Evolutionary conservation across 2,797 vertebrate species (phyloP).

Genomic region (Sebastes elongatus): DNA sequence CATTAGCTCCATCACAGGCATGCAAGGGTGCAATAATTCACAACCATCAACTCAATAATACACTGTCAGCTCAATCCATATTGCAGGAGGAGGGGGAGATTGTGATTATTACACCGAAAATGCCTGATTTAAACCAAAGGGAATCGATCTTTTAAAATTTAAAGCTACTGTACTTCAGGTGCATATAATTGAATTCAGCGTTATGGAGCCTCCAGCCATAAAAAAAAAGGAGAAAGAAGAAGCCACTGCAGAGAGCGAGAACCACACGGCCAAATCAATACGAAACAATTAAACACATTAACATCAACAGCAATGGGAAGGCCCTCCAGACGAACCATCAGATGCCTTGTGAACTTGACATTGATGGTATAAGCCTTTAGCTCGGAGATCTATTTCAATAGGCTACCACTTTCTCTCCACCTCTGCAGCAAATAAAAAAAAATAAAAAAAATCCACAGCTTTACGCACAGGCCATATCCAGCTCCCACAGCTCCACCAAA

Average conservation of each 20-base stretch:
- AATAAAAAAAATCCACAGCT: constrained; percentile 60
- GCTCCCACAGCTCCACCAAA: constrained; percentile 57
- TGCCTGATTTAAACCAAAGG: constrained; percentile 67
- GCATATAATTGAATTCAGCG: constrained; percentile 81
- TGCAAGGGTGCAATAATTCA: constrained; percentile 52
- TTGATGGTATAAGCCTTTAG: constrained; percentile 72
- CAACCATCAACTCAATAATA: constrained; percentile 64
- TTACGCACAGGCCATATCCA: constrained; percentile 65
- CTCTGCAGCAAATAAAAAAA: constrained; percentile 57
- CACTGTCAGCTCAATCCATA: constrained; percentile 55
- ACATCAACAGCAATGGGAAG: constrained; percentile 76
- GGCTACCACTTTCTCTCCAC: constrained; percentile 78
- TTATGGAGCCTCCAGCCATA: constrained; percentile 79
- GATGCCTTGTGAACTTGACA: constrained; percentile 80
- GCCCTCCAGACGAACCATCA: constrained; percentile 74
- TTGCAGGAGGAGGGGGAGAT: neutral
- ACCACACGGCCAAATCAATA: constrained; percentile 81
- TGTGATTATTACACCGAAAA: constrained; percentile 72
- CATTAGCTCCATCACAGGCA: constrained; percentile 49
- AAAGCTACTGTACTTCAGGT: constrained; percentile 80
- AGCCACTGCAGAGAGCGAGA: constrained; percentile 62
- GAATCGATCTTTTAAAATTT: constrained; percentile 76
- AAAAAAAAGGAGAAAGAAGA: constrained; percentile 20
- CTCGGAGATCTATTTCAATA: constrained; percentile 72
- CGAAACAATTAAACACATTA: constrained; percentile 86